phyloP scores from a whole-genome alignment of 1,140 invertebrate species.

The Andrena cerasifolii region DNA sequence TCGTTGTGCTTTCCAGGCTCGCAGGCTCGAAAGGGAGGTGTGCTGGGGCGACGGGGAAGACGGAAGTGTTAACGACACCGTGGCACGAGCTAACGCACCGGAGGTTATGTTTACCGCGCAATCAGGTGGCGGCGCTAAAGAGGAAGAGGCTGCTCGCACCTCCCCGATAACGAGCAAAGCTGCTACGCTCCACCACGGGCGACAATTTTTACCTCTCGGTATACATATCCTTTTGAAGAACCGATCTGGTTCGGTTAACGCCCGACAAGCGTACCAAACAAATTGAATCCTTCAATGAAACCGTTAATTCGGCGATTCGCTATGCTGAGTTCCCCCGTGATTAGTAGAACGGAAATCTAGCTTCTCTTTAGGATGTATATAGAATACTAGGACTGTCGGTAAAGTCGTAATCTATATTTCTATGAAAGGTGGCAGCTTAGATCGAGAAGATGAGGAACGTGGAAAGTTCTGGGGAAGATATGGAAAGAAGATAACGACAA shows the following conservation, averaged over 20 bases:
- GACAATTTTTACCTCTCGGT: slow-evolving; percentile 30
- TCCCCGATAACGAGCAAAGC: slow-evolving; percentile 75
- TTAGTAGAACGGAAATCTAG: too few relatives aligned
- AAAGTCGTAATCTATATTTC: too few relatives aligned
- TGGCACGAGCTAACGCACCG: slow-evolving; percentile 67
- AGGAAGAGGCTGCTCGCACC: slow-evolving; percentile 76
- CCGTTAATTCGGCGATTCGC: not conserved
- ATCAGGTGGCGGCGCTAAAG: slow-evolving; percentile 78
- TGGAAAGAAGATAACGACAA: not conserved
- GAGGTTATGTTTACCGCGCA: slow-evolving; percentile 75
- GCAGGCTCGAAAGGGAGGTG: not conserved
- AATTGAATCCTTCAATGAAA: not conserved
- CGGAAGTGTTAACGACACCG: slow-evolving; percentile 71
- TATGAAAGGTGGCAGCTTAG: too few relatives aligned
- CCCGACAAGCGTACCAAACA: not conserved
- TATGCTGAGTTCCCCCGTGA: too few relatives aligned
- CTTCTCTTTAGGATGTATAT: too few relatives aligned
- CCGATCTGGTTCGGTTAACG: not conserved
- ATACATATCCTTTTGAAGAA: not conserved
- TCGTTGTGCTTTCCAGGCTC: slow-evolving; percentile 21
- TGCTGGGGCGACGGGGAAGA: slow-evolving; percentile 10
- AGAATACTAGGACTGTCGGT: too few relatives aligned
- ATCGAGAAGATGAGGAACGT: not conserved
- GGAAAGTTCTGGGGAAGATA: not conserved
- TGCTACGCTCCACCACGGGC: slow-evolving; percentile 33